Base-by-base conservation (phyloP, 2,888 invertebrate species). In the Bombyx huttoni region DNA sequence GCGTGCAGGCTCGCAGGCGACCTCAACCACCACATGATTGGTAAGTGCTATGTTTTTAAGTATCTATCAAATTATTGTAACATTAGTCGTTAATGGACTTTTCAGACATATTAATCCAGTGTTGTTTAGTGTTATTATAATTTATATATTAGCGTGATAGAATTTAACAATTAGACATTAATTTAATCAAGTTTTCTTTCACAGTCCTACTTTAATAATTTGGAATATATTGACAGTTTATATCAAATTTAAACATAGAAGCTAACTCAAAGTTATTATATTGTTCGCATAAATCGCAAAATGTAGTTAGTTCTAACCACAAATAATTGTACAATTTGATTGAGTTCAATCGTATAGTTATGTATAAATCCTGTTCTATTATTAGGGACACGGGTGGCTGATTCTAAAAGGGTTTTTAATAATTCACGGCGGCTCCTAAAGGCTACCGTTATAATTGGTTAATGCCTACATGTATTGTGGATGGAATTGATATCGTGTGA, bases 1-100 rank as follows among this genome's bases (percentile, higher is more conserved):
- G 91, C 62, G 87, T 90, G 57, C 87, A 90, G 58, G 89, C 90
- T 64, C 84, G 87, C 59, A 81, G 91, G 58, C 79, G 91, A 59
- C 89, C 90, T 13, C 80, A 90, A 61, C 90, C 90, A 52, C 89
- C 91, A 56, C 90, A 90, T 68, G 89, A 88, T 69, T 89, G 89
- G 91, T 91, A 66, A 90, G 91, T 90, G 34, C 34, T n/a, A 34
- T 48, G 40, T 49, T 13, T 34, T 45, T 49, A 10, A 10, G 8
- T 10, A 8, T 7, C 40, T 40, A 40, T 10, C 12, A 40, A 24
- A 24, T 24, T 24, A 24, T 24, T 24, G 3, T 24, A 24, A 24
- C 24, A 24, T 24, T 24, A 24, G 24, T 24, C 24, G 3, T 1
- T 24, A 24, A 24, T 24, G 24, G 24, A 24, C 5, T 24, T 24